Evolutionary conservation across 2,888 invertebrate genomes (phyloP), one percentile per base, ranked within the genome.

Genomic region (Hecatera dysodea): DNA sequence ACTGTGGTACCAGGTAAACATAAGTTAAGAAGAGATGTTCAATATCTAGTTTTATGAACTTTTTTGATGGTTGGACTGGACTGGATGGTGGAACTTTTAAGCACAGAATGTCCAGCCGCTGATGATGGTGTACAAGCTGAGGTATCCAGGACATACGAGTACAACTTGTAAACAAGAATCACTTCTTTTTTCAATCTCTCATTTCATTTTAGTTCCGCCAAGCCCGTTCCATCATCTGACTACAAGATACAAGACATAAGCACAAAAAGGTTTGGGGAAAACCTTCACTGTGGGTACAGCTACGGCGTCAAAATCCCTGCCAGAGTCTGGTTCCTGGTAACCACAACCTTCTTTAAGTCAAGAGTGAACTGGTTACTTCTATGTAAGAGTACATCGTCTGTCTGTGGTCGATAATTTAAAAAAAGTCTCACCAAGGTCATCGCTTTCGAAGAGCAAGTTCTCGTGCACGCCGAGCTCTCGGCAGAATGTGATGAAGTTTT

Each of bases 401-500:
- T n/a, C n/a, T n/a, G n/a, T n/a, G n/a, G n/a, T n/a, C n/a, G n/a
- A n/a, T n/a, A n/a, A n/a, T n/a, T n/a, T n/a, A n/a, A n/a, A n/a
- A n/a, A n/a, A n/a, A n/a, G 15, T 56, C 80, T 86, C 93, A 98
- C 98, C 98, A 84, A 98, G 96, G 91, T 98, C 98, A 90, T 98
- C 98, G 87, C 98, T 98, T 95, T 99, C 98, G 91, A 99, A 99
- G 56, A 98, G 96, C 69, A 98, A 96, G 92, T 98, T 98, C 91
- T 98, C 98, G 87, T 98, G 98, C 46, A 99, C 98, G 57, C 98
- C 98, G 65, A 98, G 96, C 64, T 98, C 97, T 69, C 98, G 96
- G 90, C 98, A 98, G 96, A 98, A 98, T 77, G 97, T 97, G 85
- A 98, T 97, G 93, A 98, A 99, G 94, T 98, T 98, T 88, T 98